phyloP scores from a whole-genome alignment of 2,888 invertebrate species.

The Drosophila kanekoi region DNA sequence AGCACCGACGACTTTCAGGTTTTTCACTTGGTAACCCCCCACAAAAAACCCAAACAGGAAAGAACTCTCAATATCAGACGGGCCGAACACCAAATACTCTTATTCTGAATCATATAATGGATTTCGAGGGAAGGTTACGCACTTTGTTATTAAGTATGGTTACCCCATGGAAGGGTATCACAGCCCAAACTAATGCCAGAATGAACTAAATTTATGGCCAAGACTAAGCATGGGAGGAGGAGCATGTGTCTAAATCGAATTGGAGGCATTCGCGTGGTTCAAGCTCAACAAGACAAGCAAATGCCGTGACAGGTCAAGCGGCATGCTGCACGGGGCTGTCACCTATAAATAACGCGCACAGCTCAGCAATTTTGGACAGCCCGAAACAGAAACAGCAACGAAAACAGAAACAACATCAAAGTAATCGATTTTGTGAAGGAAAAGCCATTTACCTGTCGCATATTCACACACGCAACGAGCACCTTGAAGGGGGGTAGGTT shows the following conservation, averaged over 20 bases:
- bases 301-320: slow-evolving; percentile 44
- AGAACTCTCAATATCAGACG: neutral
- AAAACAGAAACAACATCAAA: slow-evolving; percentile 33
- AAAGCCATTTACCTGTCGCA: slow-evolving; percentile 42
- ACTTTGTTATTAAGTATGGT: neutral
- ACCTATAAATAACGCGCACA: slow-evolving; percentile 57
- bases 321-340: slow-evolving; percentile 15
- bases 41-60: slow-evolving; percentile 10
- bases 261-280: slow-evolving; percentile 3
- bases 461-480: neutral
- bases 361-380: slow-evolving; percentile 44
- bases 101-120: no score
- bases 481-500: slow-evolving; percentile 28
- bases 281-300: slow-evolving; percentile 16
- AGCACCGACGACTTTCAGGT: slow-evolving; percentile 16
- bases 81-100: neutral
- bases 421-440: slow-evolving; percentile 56
- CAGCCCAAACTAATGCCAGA: neutral
- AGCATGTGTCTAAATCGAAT: slow-evolving; percentile 10
- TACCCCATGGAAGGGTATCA: neutral
- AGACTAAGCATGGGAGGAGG: no score
- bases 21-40: slow-evolving; percentile 2
- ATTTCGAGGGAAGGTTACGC: no score
- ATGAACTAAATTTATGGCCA: slow-evolving; percentile 5
- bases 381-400: slow-evolving; percentile 9